A percentile compares a stretch with the other conserved stretches of the same genome.
These are phyloP conservation scores for Chaetophractus vellerosus DNA, from an alignment of 2,797 vertebrate genomes.

Conservation along the genomic window DNA sequence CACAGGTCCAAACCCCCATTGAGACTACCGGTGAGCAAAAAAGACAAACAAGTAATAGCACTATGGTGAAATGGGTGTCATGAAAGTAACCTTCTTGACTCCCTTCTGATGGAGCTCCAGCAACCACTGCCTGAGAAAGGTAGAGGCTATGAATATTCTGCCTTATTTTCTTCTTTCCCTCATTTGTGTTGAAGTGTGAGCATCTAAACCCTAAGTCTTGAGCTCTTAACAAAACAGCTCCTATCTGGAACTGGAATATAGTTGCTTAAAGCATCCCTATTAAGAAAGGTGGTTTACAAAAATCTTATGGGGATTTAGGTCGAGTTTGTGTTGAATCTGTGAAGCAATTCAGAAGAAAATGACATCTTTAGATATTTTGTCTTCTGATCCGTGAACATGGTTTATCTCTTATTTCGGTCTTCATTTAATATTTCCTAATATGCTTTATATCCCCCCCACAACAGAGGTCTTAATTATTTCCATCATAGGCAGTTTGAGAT, in stretches of 20 bases:
- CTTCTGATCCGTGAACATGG: neutral
- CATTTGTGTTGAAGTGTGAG: neutral
- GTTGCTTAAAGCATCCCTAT: neutral
- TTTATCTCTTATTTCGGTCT: neutral
- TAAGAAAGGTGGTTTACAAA: neutral
- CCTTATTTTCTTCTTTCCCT: neutral
- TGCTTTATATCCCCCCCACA: slow-evolving; percentile 37
- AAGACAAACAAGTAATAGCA: neutral
- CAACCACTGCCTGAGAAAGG: neutral
- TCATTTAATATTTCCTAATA: slow-evolving; percentile 29
- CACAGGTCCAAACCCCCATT: neutral
- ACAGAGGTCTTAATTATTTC: slow-evolving; percentile 48
- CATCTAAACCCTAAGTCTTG: neutral
- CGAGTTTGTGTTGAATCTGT: neutral
- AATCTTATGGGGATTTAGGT: neutral
- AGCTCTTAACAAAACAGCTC: neutral
- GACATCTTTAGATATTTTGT: neutral
- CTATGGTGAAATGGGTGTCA: neutral
- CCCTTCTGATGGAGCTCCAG: neutral
- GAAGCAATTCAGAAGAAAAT: slow-evolving; percentile 23
- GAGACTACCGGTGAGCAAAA: neutral
- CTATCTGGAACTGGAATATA: neutral
- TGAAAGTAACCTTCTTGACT: neutral
- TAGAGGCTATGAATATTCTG: too few species aligned
- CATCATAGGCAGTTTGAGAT: slow-evolving; percentile 35